Percentiles rank a stretch among this genome's conserved stretches.
Evolutionary conservation across 2,113 vertebrate genomes (phyloP).

Genomic region (Donacobius atricapilla): DNA sequence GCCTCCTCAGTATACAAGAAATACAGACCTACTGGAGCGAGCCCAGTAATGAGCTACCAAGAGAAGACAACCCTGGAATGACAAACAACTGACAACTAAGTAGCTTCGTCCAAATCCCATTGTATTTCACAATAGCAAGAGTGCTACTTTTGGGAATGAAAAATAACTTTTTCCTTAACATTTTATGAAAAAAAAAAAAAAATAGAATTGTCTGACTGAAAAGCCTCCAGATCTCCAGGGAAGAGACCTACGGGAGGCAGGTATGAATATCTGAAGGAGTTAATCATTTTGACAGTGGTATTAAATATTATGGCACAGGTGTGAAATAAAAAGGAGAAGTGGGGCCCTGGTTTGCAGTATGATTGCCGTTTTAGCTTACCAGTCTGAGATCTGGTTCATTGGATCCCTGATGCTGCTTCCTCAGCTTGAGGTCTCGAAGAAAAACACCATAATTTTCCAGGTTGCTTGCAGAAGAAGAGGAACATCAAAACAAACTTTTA

Average conservation of each 20-base stretch:
- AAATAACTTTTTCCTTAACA: neutral
- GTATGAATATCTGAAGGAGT: neutral
- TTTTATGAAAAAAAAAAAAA: neutral
- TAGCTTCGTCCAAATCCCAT: neutral
- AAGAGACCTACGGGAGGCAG: neutral
- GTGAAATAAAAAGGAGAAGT: neutral
- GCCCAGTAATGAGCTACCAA: neutral
- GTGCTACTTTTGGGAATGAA: neutral
- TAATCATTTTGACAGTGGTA: neutral
- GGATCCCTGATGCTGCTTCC: neutral
- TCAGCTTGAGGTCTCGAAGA: neutral
- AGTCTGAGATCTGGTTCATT: neutral
- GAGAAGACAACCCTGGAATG: neutral
- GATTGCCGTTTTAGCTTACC: neutral
- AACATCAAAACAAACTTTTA: constrained; percentile 8
- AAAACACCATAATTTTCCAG: neutral
- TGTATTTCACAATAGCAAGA: neutral
- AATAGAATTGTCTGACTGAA: neutral
- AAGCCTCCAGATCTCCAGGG: neutral
- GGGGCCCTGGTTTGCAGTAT: neutral
- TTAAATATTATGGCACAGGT: neutral
- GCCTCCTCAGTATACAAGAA: neutral
- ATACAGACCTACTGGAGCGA: neutral
- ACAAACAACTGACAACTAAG: neutral
- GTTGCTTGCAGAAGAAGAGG: neutral